A percentile compares a stretch with the other conserved stretches of the same genome.
Evolutionary conservation across 1,140 invertebrate species (phyloP).

Genomic region (Euwallacea fornicatus): DNA sequence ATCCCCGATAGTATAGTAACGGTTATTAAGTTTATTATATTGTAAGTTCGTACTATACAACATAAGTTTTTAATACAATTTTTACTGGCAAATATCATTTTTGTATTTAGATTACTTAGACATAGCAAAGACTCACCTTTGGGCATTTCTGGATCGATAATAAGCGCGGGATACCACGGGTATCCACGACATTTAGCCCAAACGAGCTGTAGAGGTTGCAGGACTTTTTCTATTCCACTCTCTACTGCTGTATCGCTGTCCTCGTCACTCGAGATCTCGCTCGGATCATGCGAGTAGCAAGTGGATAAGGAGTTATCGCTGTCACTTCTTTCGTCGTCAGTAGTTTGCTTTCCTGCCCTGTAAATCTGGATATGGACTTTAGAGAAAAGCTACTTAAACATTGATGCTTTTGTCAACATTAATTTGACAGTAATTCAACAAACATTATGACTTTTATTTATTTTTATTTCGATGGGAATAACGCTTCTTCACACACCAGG

Average conservation of each 20-base stretch:
- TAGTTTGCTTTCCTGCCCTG: constrained; percentile 46
- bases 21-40: background rate
- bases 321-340: constrained; percentile 51
- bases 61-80: background rate
- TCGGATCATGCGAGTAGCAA: constrained; percentile 51
- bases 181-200: constrained; percentile 97
- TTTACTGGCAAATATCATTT: background rate
- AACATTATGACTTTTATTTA: too few relatives aligned
- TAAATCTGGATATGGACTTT: constrained; percentile 40
- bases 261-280: constrained; percentile 51
- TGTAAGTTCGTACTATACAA: background rate
- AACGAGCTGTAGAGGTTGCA: constrained; percentile 86
- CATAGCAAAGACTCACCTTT: constrained; percentile 56
- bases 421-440: too few relatives aligned
- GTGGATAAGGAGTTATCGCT: constrained; percentile 51
- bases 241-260: constrained; percentile 36
- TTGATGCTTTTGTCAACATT: background rate
- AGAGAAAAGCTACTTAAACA: background rate
- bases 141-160: constrained; percentile 92
- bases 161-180: constrained; percentile 95
- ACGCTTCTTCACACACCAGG: too few relatives aligned
- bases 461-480: too few relatives aligned
- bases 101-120: too few relatives aligned
- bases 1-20: background rate
- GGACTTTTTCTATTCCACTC: constrained; percentile 45